A percentile compares a stretch with the other conserved stretches of the same genome.
Conservation (phyloP, 2,113 vertebrate genomes). For the Lepus timidus region DNA sequence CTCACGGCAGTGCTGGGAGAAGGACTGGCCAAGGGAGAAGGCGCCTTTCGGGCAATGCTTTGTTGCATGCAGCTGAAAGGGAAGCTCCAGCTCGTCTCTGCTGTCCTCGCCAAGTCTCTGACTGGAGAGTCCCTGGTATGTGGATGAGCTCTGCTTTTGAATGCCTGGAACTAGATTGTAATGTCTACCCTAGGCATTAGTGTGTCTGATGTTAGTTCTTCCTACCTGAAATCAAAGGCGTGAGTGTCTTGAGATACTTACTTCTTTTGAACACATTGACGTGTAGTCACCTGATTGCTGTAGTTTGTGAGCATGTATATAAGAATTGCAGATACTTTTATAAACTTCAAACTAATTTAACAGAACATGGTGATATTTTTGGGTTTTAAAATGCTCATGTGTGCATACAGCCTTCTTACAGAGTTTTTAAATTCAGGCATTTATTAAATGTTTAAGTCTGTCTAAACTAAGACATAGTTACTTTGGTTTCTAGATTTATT, state of each 20-base stretch:
- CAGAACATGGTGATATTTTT: conserved; percentile 12
- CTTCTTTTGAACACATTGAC: conserved; percentile 25
- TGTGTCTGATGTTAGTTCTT: conserved; percentile 11
- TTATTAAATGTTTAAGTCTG: conserved; percentile 31
- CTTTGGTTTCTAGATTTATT: no score
- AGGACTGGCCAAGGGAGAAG: conserved; percentile 93
- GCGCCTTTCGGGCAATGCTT: conserved; percentile 93
- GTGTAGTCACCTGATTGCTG: conserved; percentile 31
- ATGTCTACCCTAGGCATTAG: not conserved
- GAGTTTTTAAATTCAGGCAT: not conserved
- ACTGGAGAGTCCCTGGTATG: conserved; percentile 98
- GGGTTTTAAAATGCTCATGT: conserved; percentile 4
- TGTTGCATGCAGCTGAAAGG: conserved; percentile 96
- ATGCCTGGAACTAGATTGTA: not conserved
- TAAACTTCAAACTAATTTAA: conserved; percentile 56
- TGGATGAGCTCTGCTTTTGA: conserved; percentile 65
- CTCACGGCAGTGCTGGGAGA: conserved; percentile 94
- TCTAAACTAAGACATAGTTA: conserved; percentile 28
- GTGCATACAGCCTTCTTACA: not conserved
- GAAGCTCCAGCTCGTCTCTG: conserved; percentile 96
- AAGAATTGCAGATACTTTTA: not conserved
- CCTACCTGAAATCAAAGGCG: conserved; percentile 19
- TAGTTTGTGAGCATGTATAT: not conserved
- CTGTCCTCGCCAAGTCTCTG: conserved; percentile 96
- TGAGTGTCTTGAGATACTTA: conserved; percentile 14